These are phyloP conservation scores for Cotesia congregata DNA, from an alignment of 2,888 invertebrate genomes.

Conservation along the genomic window DNA sequence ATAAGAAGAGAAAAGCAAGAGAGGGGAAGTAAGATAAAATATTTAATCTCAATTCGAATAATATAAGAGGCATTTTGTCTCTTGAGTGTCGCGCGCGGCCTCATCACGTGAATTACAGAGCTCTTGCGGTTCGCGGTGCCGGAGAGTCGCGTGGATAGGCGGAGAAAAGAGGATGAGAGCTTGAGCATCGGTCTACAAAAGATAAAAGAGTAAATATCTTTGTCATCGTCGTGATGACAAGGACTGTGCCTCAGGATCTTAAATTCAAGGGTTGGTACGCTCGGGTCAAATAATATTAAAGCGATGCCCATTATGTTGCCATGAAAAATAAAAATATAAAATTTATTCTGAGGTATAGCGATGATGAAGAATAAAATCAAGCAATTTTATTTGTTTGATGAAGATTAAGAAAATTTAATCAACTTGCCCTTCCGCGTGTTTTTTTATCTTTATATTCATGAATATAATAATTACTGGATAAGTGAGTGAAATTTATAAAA, in stretches of 20 bases:
- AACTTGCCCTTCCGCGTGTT: neutral
- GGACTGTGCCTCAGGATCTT: constrained; percentile 23
- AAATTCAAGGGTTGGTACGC: constrained; percentile 9
- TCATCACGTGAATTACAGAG: constrained; percentile 68
- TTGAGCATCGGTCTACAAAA: constrained; percentile 38
- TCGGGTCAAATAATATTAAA: neutral
- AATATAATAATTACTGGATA: too few species aligned
- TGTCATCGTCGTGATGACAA: constrained; percentile 47
- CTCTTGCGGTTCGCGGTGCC: constrained; percentile 57
- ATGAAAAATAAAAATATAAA: neutral
- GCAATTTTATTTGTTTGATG: neutral
- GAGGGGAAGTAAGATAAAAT: constrained; percentile 57
- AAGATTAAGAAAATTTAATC: neutral
- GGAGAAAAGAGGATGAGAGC: constrained; percentile 58
- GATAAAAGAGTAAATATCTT: constrained; percentile 44
- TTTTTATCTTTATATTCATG: neutral
- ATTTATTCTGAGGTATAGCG: neutral
- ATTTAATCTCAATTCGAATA: constrained; percentile 57
- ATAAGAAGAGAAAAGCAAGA: constrained; percentile 44
- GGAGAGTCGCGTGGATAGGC: constrained; percentile 70
- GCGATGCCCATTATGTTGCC: neutral
- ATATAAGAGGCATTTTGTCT: constrained; percentile 59
- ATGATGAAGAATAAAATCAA: neutral
- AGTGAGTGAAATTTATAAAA: neutral
- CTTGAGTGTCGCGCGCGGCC: constrained; percentile 68